Conservation (phyloP, 2,888 invertebrate species). For the Tetropium fuscum region DNA sequence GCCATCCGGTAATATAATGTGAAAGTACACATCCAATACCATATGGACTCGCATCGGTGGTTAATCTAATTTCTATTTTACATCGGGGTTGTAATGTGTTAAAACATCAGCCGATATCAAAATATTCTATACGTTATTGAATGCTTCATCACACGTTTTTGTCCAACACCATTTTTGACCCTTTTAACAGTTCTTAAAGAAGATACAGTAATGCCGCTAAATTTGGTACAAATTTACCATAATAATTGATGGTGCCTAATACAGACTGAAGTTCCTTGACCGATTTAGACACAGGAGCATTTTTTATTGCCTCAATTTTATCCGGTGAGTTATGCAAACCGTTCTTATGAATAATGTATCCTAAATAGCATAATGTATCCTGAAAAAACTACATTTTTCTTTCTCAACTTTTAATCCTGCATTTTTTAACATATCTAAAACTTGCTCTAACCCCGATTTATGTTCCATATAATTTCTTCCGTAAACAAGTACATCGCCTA, state of each 20-base stretch:
- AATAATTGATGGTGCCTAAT: constrained; percentile 18
- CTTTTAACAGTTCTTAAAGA: constrained; percentile 20
- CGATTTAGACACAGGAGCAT: constrained; percentile 10
- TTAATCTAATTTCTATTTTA: neutral
- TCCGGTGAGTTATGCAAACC: constrained; percentile 8
- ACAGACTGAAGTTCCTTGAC: constrained; percentile 15
- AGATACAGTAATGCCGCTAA: constrained; percentile 8
- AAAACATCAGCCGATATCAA: constrained; percentile 11
- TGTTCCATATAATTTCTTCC: too few species aligned
- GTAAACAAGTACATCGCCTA: too few species aligned
- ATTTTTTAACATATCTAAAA: too few species aligned
- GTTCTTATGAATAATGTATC: neutral
- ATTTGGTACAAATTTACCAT: constrained; percentile 21
- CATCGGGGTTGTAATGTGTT: constrained; percentile 20
- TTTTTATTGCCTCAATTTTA: constrained; percentile 10
- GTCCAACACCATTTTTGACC: constrained; percentile 7
- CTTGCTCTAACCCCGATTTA: too few species aligned
- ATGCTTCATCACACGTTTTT: constrained; percentile 3
- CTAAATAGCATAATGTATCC: too few species aligned
- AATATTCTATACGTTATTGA: constrained; percentile 12
- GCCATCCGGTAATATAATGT: constrained; percentile 6
- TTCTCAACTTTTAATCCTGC: too few species aligned
- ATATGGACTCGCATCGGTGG: neutral
- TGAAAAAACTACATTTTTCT: too few species aligned
- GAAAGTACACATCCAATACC: constrained; percentile 12